Conservation (phyloP, 2,113 vertebrate species). For the Neolamprologus longior region DNA sequence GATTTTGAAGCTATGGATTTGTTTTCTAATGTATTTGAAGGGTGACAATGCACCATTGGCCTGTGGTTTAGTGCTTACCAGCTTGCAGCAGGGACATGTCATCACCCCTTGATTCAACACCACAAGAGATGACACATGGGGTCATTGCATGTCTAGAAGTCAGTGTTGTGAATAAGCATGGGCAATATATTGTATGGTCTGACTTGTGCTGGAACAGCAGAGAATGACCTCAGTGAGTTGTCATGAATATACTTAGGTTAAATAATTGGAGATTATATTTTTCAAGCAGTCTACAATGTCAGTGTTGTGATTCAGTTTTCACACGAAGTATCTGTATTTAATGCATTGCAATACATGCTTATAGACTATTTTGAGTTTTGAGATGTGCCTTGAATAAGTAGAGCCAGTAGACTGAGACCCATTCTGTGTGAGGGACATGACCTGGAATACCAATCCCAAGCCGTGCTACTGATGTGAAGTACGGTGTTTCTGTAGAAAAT, state of each 20-base stretch:
- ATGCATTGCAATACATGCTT: constrained; percentile 59
- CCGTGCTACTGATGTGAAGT: not conserved
- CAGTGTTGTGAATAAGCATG: constrained; percentile 4
- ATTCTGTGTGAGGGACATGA: constrained; percentile 62
- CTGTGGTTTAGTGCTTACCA: constrained; percentile 3
- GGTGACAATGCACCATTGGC: not conserved
- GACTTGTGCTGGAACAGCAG: constrained; percentile 13
- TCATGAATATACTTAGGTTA: constrained; percentile 55
- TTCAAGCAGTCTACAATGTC: not conserved
- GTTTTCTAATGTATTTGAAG: not conserved
- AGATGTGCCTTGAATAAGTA: constrained; percentile 70
- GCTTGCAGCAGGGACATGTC: not conserved
- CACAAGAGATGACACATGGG: constrained; percentile 23
- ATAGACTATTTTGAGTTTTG: constrained; percentile 52
- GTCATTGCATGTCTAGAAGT: not conserved
- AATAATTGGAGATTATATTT: constrained; percentile 5
- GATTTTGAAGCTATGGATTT: not conserved
- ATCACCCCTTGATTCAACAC: constrained; percentile 19
- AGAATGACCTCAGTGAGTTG: constrained; percentile 43
- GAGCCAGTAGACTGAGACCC: not conserved
- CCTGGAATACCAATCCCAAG: constrained; percentile 65
- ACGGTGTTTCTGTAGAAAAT: not conserved
- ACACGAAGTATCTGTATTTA: constrained; percentile 38
- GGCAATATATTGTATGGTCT: not conserved
- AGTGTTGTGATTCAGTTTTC: constrained; percentile 37